phyloP scores from a whole-genome alignment of 1,140 invertebrate genomes.

The Steinernema khuongi region DNA sequence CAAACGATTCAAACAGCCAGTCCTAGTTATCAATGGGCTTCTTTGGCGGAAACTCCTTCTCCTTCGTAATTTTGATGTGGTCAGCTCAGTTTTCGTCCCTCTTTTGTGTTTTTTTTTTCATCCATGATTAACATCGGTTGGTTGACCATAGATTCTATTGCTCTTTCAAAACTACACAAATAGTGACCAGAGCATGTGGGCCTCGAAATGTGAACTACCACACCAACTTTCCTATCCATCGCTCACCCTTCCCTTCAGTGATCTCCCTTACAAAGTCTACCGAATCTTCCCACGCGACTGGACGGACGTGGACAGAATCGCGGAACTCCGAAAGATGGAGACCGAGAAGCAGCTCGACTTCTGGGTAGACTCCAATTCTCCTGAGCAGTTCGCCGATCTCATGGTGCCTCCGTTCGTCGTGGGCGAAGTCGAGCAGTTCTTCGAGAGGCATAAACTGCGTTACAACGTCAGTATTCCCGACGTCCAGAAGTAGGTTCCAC shows the following conservation, averaged over 20 bases:
- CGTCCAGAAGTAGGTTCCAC: slow-evolving; percentile 44
- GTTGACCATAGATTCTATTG: too few relatives aligned
- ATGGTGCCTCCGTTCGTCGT: background rate
- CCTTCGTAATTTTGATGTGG: too few relatives aligned
- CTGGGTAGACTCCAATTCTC: background rate
- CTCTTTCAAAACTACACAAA: too few relatives aligned
- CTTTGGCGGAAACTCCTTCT: too few relatives aligned
- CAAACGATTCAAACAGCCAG: too few relatives aligned
- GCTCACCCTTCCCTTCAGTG: background rate
- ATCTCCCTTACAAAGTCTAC: slow-evolving; percentile 10
- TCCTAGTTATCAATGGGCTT: too few relatives aligned
- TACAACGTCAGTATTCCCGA: slow-evolving; percentile 51
- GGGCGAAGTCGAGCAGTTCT: background rate
- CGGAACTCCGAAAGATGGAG: background rate
- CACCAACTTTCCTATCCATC: background rate
- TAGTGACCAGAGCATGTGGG: too few relatives aligned
- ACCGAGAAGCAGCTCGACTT: slow-evolving; percentile 5
- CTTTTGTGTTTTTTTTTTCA: too few relatives aligned
- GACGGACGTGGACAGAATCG: background rate
- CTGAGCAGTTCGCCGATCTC: background rate
- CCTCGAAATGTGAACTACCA: background rate
- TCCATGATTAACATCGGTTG: too few relatives aligned
- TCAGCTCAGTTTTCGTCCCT: too few relatives aligned
- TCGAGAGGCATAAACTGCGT: slow-evolving; percentile 26
- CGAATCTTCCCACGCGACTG: background rate